Evolutionary conservation across 92 coral and sea anemone species (phyloP).

Genomic region (Porites divaricata): DNA sequence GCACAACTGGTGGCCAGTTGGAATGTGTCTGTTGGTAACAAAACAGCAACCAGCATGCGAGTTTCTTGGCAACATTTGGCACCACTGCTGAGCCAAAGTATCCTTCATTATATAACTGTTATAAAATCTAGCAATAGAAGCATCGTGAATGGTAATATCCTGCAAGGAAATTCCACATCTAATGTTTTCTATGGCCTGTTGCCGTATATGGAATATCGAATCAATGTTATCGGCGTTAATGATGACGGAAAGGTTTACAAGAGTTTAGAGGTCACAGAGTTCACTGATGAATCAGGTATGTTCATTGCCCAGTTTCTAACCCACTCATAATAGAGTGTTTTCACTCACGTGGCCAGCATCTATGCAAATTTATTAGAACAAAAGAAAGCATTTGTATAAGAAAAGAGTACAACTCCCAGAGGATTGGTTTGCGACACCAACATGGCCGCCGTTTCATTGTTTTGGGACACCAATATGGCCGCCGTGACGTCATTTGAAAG

Average conservation of each 20-base stretch:
- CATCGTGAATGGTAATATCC: neutral
- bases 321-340: no score
- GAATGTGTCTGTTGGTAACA: neutral
- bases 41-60: neutral
- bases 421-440: no score
- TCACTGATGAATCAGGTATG: constrained; percentile 12
- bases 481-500: no score
- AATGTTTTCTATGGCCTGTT: neutral
- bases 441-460: no score
- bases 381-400: no score
- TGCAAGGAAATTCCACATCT: neutral
- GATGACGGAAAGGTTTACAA: neutral
- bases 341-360: no score
- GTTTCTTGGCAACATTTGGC: constrained; percentile 1
- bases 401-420: no score
- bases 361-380: no score
- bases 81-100: neutral
- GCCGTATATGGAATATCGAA: neutral
- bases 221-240: neutral
- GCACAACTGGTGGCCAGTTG: constrained; percentile 7
- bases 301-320: neutral
- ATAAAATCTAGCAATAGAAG: neutral
- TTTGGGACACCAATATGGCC: no score
- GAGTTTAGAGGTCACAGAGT: neutral
- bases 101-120: neutral